Evolutionary conservation across 2,797 vertebrate genomes (phyloP).

Genomic region (Sebastes cheni): DNA sequence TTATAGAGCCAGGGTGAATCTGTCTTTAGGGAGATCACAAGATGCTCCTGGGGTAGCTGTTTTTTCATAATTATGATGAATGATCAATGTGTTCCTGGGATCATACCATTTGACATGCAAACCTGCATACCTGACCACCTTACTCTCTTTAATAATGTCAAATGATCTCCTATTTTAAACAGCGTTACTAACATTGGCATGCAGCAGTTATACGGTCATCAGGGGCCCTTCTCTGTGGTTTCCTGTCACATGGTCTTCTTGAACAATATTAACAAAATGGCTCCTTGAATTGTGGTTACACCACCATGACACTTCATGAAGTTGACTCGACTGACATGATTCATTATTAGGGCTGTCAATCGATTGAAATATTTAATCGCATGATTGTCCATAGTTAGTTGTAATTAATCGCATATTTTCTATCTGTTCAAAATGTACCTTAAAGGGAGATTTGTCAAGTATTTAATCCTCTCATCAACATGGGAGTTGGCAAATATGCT

Average conservation of each 20-base stretch:
- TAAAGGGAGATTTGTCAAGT: no score
- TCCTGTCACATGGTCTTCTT: background rate
- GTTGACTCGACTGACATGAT: background rate
- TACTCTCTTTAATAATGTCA: background rate
- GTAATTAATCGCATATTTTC: fast-evolving
- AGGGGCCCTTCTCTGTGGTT: background rate
- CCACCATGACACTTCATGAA: background rate
- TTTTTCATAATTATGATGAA: background rate
- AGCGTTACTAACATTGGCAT: background rate
- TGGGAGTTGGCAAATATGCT: no score
- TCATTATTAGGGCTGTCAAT: background rate
- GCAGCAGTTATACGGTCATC: background rate
- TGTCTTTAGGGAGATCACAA: background rate
- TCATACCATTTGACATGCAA: background rate
- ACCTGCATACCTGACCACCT: background rate
- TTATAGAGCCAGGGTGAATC: background rate
- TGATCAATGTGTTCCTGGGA: background rate
- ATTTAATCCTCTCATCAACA: fast-evolving
- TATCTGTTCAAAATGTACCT: no score
- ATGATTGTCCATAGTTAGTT: no score
- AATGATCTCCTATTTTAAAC: background rate
- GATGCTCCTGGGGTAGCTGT: background rate
- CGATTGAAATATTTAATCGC: no score
- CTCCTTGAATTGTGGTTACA: background rate
- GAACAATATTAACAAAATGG: background rate